Percentiles rank a stretch among this genome's conserved stretches.
Conservation (phyloP, 1,140 invertebrate species). For the Drosophila rhopaloa region DNA sequence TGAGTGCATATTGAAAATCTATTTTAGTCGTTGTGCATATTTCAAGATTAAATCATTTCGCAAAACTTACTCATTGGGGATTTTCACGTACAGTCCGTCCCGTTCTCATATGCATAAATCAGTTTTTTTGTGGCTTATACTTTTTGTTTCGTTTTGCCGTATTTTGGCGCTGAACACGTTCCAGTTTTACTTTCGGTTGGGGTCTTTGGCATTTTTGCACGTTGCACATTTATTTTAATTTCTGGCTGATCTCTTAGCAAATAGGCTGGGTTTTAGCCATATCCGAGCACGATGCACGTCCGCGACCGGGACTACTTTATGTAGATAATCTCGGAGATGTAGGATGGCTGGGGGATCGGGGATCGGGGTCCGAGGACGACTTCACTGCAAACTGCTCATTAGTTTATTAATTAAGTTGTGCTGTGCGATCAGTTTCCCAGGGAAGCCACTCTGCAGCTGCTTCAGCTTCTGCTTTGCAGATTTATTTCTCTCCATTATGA, state of each 20-base stretch:
- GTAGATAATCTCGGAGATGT: conserved; percentile 66
- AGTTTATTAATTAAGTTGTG: conserved; percentile 84
- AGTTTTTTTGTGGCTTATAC: conserved; percentile 29
- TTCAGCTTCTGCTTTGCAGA: conserved; percentile 54
- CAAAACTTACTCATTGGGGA: background rate
- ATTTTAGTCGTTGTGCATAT: no score
- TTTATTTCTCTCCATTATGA: conserved; percentile 81
- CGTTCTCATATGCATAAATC: conserved; percentile 61
- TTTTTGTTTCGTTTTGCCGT: conserved; percentile 27
- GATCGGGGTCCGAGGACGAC: conserved; percentile 23
- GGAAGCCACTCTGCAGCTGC: conserved; percentile 18
- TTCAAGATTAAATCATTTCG: background rate
- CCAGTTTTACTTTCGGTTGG: conserved; percentile 55
- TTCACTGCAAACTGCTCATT: conserved; percentile 76
- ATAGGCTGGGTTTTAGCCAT: conserved; percentile 45
- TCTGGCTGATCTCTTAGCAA: conserved; percentile 66
- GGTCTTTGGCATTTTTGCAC: conserved; percentile 67
- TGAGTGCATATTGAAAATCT: no score
- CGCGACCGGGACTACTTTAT: conserved; percentile 18
- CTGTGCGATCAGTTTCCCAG: conserved; percentile 52
- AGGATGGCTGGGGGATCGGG: background rate
- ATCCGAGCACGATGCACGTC: conserved; percentile 44
- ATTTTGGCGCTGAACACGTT: conserved; percentile 51
- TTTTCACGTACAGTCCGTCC: conserved; percentile 28
- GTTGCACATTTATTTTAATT: conserved; percentile 79